These are phyloP conservation scores for Hippocampus kuda DNA, from an alignment of 2,797 vertebrate genomes.

Conservation along the genomic window DNA sequence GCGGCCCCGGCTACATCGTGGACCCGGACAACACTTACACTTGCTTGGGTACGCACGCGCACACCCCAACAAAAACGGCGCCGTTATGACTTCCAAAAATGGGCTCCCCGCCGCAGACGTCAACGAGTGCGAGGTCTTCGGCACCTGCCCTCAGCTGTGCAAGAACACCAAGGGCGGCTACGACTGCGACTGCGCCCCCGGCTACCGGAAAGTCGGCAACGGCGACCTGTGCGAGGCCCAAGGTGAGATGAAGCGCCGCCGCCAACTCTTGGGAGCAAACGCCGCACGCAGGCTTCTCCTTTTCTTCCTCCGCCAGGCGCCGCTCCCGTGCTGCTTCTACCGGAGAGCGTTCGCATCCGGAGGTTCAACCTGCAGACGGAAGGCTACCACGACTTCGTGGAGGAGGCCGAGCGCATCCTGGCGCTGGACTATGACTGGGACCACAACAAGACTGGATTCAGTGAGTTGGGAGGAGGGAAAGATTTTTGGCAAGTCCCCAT, in stretches of 20 bases:
- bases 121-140: conserved; percentile 78
- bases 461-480: conserved; percentile 47
- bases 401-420: conserved; percentile 78
- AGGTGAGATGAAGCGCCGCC: conserved; percentile 58
- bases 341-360: conserved; percentile 81
- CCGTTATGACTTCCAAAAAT: not conserved
- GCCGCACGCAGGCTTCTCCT: not conserved
- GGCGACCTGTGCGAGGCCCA: conserved; percentile 77
- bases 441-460: conserved; percentile 76
- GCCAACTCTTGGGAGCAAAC: not conserved
- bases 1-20: conserved; percentile 71
- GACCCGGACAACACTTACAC: conserved; percentile 70
- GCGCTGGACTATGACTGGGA: conserved; percentile 88
- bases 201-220: conserved; percentile 75
- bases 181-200: conserved; percentile 78
- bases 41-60: conserved; percentile 71
- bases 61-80: not conserved
- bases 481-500: not conserved
- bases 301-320: conserved; percentile 57
- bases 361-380: conserved; percentile 81
- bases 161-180: conserved; percentile 86
- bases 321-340: conserved; percentile 76
- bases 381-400: conserved; percentile 78
- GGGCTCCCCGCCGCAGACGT: conserved; percentile 63
- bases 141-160: conserved; percentile 79